Base-by-base conservation (phyloP, 2,888 invertebrate genomes). In the Chaitophorus viminalis region DNA sequence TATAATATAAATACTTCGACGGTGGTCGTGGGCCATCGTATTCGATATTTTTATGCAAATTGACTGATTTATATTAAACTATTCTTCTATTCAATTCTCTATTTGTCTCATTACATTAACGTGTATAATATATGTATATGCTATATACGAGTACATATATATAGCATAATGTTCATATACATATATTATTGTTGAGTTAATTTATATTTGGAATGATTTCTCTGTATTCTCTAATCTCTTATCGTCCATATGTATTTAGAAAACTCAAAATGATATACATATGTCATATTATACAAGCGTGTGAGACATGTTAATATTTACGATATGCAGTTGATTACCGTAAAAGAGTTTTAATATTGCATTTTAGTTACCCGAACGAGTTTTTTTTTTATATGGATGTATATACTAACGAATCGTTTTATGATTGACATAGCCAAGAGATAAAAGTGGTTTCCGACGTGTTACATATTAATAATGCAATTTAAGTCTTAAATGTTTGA, bases 21-120 rank as follows among this genome's bases (percentile, higher is more conserved):
- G 33, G 78, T 68, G 46, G 68, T 70, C 77, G 79, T 52, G 68
- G 68, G 21, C 70, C 9, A 21, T 70, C 18, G 33, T 77, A 74
- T 31, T 46, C 14, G 8, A 39, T 85, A 36, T 78, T 85, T 33
- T 85, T 36, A 76, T 60, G 72, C 46, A 86, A 78, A 79, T 79
- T 18, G 33, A 39, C 70, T 74, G n/a, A 70, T 81, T 86, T 52
- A 31, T 70, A 79, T 81, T 31, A 46, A 84, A 46, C 46, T 84
- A 65, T 84, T 76, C 65, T 46, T 11, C 76, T 39, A 31, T 65
- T 46, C 31, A n/a, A 25, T 76, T 52, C 46, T 31, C 65, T 29
- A n/a, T 29, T 46, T 52, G 8, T 46, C n/a, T 76, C 39, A 46
- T 36, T 75, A 8, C 39, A 36, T 60, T 17, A 52, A 60, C n/a